These are phyloP conservation scores for Agonopterix heracliana DNA, from an alignment of 2,888 invertebrate genomes.

Conservation along the genomic window DNA sequence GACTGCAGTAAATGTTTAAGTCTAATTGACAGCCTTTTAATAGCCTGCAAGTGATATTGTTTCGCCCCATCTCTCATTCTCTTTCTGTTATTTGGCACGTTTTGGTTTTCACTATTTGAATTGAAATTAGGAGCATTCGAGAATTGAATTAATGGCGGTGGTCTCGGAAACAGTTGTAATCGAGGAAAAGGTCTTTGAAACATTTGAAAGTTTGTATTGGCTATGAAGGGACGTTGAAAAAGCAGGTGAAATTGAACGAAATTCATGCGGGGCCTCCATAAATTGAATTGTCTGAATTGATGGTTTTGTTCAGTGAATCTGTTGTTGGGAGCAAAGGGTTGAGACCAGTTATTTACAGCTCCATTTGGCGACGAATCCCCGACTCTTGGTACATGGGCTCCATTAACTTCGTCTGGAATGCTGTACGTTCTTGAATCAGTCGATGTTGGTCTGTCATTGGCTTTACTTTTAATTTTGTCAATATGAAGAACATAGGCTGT, in stretches of 20 bases:
- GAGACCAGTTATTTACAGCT: background rate
- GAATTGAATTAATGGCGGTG: constrained; percentile 19
- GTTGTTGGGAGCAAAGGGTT: background rate
- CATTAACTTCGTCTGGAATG: constrained; percentile 40
- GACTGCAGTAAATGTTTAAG: constrained; percentile 27
- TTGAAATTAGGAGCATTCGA: constrained; percentile 10
- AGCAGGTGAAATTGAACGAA: constrained; percentile 35
- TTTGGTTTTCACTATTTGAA: constrained; percentile 12
- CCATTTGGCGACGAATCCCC: constrained; percentile 17
- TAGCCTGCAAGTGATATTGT: constrained; percentile 33
- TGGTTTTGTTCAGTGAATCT: constrained; percentile 15
- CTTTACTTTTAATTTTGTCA: constrained; percentile 28
- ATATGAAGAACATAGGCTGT: constrained; percentile 43
- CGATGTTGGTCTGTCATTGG: constrained; percentile 20
- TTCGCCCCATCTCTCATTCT: constrained; percentile 22
- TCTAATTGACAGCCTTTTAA: constrained; percentile 33
- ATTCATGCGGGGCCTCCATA: constrained; percentile 29
- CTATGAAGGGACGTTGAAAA: constrained; percentile 33
- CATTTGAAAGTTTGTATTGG: constrained; percentile 3
- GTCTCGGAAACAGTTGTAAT: constrained; percentile 27
- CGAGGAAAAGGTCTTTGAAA: constrained; percentile 15
- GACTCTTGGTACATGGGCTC: constrained; percentile 35
- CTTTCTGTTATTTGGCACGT: constrained; percentile 21
- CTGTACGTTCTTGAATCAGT: constrained; percentile 29
- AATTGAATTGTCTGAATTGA: constrained; percentile 27